Conservation (phyloP, 2,113 vertebrate genomes). For the Haliaeetus leucogaster region DNA sequence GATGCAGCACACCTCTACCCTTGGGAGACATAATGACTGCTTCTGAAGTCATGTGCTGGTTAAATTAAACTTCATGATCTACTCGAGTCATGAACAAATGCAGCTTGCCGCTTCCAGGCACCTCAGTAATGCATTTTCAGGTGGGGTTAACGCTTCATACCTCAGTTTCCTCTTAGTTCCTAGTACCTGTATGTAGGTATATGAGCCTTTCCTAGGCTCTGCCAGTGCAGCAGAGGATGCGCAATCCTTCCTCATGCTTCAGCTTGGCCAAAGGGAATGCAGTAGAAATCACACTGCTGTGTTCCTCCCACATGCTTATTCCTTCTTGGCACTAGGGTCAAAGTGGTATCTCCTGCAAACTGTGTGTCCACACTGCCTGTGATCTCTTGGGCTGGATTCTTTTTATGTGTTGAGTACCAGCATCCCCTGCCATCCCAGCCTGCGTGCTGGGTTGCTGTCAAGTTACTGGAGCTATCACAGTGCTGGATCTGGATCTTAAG, state of each 20-base stretch:
- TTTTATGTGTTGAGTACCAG: background rate
- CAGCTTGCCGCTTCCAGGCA: background rate
- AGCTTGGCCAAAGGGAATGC: background rate
- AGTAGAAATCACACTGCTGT: background rate
- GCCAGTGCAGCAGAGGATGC: background rate
- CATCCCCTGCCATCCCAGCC: background rate
- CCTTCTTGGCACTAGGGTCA: background rate
- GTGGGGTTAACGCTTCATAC: background rate
- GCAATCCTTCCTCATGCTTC: background rate
- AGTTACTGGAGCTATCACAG: background rate
- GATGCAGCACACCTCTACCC: background rate
- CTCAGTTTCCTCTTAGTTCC: background rate
- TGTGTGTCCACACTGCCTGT: background rate
- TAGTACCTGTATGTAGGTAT: accelerated
- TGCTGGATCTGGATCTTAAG: background rate
- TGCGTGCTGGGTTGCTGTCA: accelerated
- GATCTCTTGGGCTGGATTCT: background rate
- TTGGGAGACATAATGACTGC: background rate
- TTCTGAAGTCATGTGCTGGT: background rate
- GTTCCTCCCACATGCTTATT: background rate
- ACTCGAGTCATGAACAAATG: background rate
- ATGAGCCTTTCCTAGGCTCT: background rate
- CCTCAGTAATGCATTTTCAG: background rate
- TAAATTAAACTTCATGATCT: background rate
- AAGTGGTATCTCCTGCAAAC: background rate